Evolutionary conservation across 2,888 invertebrate species (phyloP).

Genomic region (Cryptus armator): DNA sequence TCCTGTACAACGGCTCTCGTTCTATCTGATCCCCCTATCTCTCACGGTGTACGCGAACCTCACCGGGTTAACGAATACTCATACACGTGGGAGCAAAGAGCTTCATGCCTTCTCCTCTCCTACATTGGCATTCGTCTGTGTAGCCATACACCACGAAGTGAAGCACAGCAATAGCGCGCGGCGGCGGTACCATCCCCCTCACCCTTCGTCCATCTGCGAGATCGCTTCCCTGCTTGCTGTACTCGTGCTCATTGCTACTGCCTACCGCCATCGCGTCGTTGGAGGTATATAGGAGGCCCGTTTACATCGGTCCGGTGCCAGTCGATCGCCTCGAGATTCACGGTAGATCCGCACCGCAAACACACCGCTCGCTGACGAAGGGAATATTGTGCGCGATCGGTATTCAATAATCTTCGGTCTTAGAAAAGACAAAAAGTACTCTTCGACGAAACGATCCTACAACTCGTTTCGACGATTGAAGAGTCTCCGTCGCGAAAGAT

Average conservation of each 20-base stretch:
- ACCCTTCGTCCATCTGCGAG: constrained; percentile 48
- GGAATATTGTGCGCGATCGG: constrained; percentile 53
- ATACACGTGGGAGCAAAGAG: constrained; percentile 64
- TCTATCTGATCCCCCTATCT: constrained; percentile 46
- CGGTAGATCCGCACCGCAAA: constrained; percentile 49
- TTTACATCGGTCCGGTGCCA: constrained; percentile 67
- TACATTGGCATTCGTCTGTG: constrained; percentile 17
- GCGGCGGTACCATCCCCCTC: constrained; percentile 48
- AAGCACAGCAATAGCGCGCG: constrained; percentile 35
- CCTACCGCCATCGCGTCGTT: constrained; percentile 45
- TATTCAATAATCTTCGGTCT: not conserved
- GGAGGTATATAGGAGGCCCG: constrained; percentile 70
- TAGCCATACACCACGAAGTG: not conserved
- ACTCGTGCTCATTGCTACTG: constrained; percentile 38
- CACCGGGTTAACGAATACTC: constrained; percentile 56
- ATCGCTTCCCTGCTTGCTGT: constrained; percentile 60
- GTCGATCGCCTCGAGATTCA: constrained; percentile 70
- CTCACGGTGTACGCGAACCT: constrained; percentile 57
- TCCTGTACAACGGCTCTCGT: constrained; percentile 25
- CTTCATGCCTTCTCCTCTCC: constrained; percentile 10
- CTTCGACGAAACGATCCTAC: not conserved
- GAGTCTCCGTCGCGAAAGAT: not conserved
- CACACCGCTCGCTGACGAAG: constrained; percentile 32
- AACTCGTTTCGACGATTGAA: not conserved
- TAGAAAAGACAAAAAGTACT: not conserved